A percentile compares a stretch with the other conserved stretches of the same genome.
Conservation (phyloP, 2,797 vertebrate genomes). For the Psittacula derbiana region DNA sequence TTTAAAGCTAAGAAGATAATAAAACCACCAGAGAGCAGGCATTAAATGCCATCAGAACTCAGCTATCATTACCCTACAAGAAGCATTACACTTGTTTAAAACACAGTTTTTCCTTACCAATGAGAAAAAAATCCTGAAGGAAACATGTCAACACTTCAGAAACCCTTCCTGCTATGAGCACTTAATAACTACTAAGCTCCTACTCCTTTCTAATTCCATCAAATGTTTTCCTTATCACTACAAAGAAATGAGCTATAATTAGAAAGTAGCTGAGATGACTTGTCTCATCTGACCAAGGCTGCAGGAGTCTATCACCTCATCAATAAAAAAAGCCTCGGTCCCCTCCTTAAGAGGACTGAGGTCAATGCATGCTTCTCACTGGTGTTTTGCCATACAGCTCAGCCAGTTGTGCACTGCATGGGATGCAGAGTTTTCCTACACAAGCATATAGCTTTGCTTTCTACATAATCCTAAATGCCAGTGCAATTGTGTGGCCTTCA, state of each 20-base stretch:
- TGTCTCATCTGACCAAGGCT: background rate
- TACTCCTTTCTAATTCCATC: background rate
- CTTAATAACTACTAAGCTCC: background rate
- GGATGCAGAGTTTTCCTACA: background rate
- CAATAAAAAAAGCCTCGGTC: background rate
- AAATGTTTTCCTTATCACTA: background rate
- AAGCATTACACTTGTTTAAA: constrained; percentile 12
- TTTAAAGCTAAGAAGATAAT: background rate
- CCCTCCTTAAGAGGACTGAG: background rate
- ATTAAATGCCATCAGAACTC: background rate
- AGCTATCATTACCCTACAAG: background rate
- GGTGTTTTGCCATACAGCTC: background rate
- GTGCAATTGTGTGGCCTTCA: background rate
- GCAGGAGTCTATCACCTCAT: background rate
- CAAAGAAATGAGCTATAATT: background rate
- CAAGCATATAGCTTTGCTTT: accelerated
- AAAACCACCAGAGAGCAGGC: background rate
- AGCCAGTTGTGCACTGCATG: accelerated
- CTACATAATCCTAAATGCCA: accelerated
- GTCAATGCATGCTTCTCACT: background rate
- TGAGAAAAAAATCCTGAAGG: background rate
- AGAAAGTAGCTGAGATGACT: background rate
- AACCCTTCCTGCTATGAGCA: background rate
- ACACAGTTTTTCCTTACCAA: constrained; percentile 6
- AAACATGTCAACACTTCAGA: background rate